A percentile compares a stretch with the other conserved stretches of the same genome.
Conservation (phyloP, 2,113 vertebrate species). For the Rhinoderma darwinii region DNA sequence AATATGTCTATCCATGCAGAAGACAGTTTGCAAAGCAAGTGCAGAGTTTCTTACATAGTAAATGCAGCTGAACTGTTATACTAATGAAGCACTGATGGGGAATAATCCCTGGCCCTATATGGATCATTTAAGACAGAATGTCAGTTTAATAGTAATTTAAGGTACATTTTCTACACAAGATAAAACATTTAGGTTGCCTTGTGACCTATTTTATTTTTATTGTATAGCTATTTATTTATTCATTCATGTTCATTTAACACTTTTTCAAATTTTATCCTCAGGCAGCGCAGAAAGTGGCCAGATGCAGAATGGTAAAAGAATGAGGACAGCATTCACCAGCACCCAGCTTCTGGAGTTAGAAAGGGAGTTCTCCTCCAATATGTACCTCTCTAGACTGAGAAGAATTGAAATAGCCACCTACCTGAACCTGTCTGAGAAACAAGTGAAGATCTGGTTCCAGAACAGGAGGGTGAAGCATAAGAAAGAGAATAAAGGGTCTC, state of each 20-base stretch:
- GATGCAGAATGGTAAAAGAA: conserved; percentile 92
- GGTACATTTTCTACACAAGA: not conserved
- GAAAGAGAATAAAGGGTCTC: conserved; percentile 93
- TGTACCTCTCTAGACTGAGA: conserved; percentile 95
- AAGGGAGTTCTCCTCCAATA: conserved; percentile 96
- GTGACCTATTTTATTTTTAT: conserved; percentile 16
- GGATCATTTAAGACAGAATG: not conserved
- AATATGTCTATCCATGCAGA: conserved; percentile 43
- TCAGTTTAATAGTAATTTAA: conserved; percentile 19
- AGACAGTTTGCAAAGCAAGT: not conserved
- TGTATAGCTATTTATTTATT: not conserved
- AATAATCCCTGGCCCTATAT: conserved; percentile 5
- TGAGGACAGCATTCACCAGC: conserved; percentile 98
- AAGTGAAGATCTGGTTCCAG: conserved; percentile 99
- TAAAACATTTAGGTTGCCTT: conserved; percentile 13
- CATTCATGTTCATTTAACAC: conserved; percentile 4
- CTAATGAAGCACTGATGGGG: conserved; percentile 20
- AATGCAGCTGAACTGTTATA: conserved; percentile 16
- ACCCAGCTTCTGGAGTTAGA: conserved; percentile 96
- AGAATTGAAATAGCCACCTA: conserved; percentile 98
- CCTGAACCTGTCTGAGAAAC: conserved; percentile 95
- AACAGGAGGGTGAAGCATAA: conserved; percentile 98
- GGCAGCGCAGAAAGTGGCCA: conserved; percentile 83
- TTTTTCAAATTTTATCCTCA: conserved; percentile 60
- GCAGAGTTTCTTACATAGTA: conserved; percentile 3